Base-by-base conservation (phyloP, 2,113 vertebrate genomes). In the Aphyosemion australe region DNA sequence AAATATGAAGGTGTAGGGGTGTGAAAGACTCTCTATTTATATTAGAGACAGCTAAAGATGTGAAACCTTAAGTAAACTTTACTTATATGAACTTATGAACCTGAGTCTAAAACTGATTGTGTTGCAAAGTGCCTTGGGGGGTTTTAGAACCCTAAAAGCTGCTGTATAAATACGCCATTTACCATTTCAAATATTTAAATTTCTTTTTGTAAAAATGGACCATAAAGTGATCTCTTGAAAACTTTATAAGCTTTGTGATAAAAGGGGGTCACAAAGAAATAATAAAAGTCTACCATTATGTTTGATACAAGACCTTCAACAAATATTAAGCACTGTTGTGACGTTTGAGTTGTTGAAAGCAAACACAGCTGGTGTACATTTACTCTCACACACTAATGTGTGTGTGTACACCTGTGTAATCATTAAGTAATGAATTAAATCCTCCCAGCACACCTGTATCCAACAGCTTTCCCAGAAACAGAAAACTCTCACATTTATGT, bases 371-470 rank as follows among this genome's bases (percentile, higher is more conserved):
- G 34, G 9, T 37, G 34, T 55, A 58, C 12, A 19, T 10, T 48
- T 54, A 41, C 6, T 19, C 43, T 16, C 55, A 62, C 20, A 67
- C 61, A 67, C 15, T 41, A 49, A 12, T 19, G 6, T 61, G 37
- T 69, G n/a, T n/a, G n/a, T n/a, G n/a, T 48, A 70, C 43, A 37
- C 0, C 0, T 42, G 18, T 18, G 31, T 7, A 50, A 69, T 32
- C 14, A 61, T 12, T 58, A 18, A 2, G 47, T 21, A 49, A 4
- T 20, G 55, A 7, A 5, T 7, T 18, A 19, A 15, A 50, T 37
- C 12, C 14, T 59, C 11, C 18, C n/a, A 45, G 16, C 26, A 34
- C 48, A 48, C 12, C 21, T 61, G 74, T 9, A 10, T 18, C 52
- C 6, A 69, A 53, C 55, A 43, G 12, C 12, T 16, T 41, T 2